Percentiles rank a stretch among this genome's conserved stretches.
phyloP scores from a whole-genome alignment of 1,140 invertebrate species.

The Adoxophyes honmai region DNA sequence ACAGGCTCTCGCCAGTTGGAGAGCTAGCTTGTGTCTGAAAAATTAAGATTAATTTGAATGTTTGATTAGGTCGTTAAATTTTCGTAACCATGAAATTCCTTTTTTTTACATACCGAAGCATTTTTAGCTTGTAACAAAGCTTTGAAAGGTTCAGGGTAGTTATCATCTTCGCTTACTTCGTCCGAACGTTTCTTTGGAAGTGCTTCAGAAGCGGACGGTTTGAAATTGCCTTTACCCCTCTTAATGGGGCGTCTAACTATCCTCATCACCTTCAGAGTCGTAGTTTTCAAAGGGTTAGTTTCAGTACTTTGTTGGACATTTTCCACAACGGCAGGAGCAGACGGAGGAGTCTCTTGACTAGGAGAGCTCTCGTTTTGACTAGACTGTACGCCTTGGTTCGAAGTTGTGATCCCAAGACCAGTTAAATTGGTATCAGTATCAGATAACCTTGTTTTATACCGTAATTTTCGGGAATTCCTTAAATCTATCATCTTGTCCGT shows the following conservation, averaged over 20 bases:
- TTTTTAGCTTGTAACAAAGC: constrained; percentile 70
- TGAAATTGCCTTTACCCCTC: constrained; percentile 42
- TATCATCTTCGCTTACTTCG: constrained; percentile 67
- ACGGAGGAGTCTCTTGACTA: constrained; percentile 50
- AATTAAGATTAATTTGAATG: constrained; percentile 19
- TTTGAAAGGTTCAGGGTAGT: constrained; percentile 71
- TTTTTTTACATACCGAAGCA: constrained; percentile 54
- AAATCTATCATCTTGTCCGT: constrained; percentile 48
- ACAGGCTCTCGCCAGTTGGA: constrained; percentile 66
- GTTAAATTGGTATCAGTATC: constrained; percentile 68
- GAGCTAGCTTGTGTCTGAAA: constrained; percentile 71
- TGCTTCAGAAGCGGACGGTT: constrained; percentile 28
- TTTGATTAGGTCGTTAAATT: neutral
- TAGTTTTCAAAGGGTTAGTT: constrained; percentile 31
- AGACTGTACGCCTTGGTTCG: constrained; percentile 52
- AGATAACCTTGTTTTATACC: constrained; percentile 52
- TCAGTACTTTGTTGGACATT: constrained; percentile 42
- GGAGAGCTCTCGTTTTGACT: constrained; percentile 51
- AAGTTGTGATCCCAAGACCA: constrained; percentile 46
- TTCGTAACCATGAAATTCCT: neutral
- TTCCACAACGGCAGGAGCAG: constrained; percentile 30
- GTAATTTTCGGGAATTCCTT: constrained; percentile 56
- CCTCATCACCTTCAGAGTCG: constrained; percentile 44
- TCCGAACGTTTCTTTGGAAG: constrained; percentile 47
- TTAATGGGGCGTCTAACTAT: constrained; percentile 50